Base-by-base conservation (phyloP, 2,113 vertebrate genomes). In the Aegotheles bennettii region DNA sequence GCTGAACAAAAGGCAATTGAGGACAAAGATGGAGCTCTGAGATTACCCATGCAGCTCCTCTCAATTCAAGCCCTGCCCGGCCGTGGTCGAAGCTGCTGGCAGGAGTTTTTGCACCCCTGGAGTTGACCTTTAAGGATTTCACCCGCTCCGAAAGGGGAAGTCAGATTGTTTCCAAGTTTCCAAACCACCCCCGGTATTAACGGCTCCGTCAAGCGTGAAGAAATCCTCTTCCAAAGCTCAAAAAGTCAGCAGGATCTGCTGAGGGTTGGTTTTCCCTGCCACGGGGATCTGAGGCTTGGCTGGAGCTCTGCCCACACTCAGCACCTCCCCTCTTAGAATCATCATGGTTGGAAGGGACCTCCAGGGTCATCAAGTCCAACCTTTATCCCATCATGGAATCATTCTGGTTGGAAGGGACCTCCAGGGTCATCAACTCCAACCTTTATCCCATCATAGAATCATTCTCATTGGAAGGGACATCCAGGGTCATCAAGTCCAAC, bases 81-180 rank as follows among this genome's bases (percentile, higher is more conserved):
- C 16, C 54, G n/a, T 2, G 3, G 71, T 28, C 73, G 33, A 26
- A 77, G 71, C 57, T 53, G 40, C 2, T 53, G 67, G 70, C 82
- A 84, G 78, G 29, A 48, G 35, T 24, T 42, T 75, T 84, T 8
- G 1, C 51, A 36, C 43, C 31, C 51, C 84, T 87, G 83, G 75
- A 53, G 40, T 65, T 89, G 89, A 92, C 84, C 84, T 94, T 87
- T 73, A 83, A 71, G 57, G 70, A 87, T 42, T 85, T 73, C 38
- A 19, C 57, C 57, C 54, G 48, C 40, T 79, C 53, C 76, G 21
- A 61, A 85, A 83, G 26, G 76, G 36, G 61, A 89, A 94, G 75
- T 40, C 26, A 76, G 61, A 69, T 45, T 14, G 59, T 73, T 85
- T 90, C 74, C 83, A 81, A 81, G 89, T 47, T 88, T 63, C 50